Evolutionary conservation across 2,888 invertebrate genomes (phyloP).

Genomic region (Teinopalpus imperialis): DNA sequence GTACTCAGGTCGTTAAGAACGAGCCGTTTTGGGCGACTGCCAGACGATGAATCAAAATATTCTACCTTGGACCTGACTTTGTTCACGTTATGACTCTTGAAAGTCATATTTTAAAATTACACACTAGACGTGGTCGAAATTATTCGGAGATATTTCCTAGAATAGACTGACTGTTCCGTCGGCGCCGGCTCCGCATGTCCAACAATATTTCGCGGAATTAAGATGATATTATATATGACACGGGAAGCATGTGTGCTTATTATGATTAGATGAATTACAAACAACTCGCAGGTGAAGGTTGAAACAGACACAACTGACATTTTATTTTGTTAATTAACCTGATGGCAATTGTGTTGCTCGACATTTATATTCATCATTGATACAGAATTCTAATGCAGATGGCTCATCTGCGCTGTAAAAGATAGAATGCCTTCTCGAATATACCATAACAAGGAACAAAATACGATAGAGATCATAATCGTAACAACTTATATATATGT

Average conservation of each 20-base stretch:
- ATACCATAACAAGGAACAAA: no score
- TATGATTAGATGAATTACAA: slow-evolving; percentile 1
- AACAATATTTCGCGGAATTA: slow-evolving; percentile 11
- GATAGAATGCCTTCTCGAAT: no score
- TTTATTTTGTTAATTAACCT: no score
- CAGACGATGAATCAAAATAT: slow-evolving; percentile 57
- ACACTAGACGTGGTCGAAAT: slow-evolving; percentile 3
- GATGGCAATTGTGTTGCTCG: no score
- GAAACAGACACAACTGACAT: no score
- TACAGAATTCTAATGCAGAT: no score
- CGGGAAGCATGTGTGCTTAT: not conserved
- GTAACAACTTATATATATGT: no score
- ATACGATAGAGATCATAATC: no score
- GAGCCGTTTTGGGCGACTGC: slow-evolving; percentile 59
- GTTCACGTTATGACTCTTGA: slow-evolving; percentile 38
- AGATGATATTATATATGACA: not conserved
- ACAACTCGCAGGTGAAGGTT: no score
- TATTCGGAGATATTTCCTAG: slow-evolving; percentile 11
- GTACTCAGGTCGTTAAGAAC: slow-evolving; percentile 44
- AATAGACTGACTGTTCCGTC: slow-evolving; percentile 1
- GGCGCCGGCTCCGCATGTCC: slow-evolving; percentile 1
- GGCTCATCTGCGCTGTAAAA: no score
- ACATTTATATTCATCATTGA: no score
- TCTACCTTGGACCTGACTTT: slow-evolving; percentile 62
- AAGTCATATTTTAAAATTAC: slow-evolving; percentile 24